Base-by-base conservation (phyloP, 2,113 vertebrate genomes). In the Daphoenositta chrysoptera region DNA sequence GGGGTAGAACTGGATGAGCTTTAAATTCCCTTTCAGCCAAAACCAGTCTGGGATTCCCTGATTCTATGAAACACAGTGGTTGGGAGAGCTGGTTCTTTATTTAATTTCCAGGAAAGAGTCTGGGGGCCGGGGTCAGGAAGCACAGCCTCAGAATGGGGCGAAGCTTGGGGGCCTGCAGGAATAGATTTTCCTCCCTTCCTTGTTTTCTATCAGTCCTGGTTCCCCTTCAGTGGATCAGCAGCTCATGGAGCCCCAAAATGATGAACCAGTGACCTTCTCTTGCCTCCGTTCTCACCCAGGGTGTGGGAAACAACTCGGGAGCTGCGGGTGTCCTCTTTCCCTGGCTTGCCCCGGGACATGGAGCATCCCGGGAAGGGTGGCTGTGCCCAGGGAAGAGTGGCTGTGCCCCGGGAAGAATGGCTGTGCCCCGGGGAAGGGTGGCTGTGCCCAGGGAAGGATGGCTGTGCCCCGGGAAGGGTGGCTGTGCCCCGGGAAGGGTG, bases 21-120 rank as follows among this genome's bases (percentile, higher is more conserved):
- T 33, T 72, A 7, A 37, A 12, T 50, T 24, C 37, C 58, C 40
- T 79, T 47, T 13, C 51, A 42, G 28, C 33, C 33, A 28, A 58
- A 66, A n/a, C 3, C 68, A 20, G 15, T 3, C 44, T 28, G 58
- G 1, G 33, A 30, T 30, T 82, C 45, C n/a, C 40, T 30, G 51
- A 37, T 33, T 11, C 33, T 26, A 0, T 16, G 28, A 6, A 9
- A 37, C 2, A 2, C 2, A 3, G 37, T 2, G 31, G 7, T 0
- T 39, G 54, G 61, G 66, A 48, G 45, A 39, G 48, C 11, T 2
- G 2, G 11, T n/a, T 51, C 27, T 12, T 50, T 6, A 11, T 28
- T 42, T 22, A 6, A 4, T 22, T 40, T 56, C 15, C 54, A 40
- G 39, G 75, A 4, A 28, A 9, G 15, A 2, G 0, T 8, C 48